phyloP scores from a whole-genome alignment of 2,113 vertebrate species.

The Apteryx owenii region DNA sequence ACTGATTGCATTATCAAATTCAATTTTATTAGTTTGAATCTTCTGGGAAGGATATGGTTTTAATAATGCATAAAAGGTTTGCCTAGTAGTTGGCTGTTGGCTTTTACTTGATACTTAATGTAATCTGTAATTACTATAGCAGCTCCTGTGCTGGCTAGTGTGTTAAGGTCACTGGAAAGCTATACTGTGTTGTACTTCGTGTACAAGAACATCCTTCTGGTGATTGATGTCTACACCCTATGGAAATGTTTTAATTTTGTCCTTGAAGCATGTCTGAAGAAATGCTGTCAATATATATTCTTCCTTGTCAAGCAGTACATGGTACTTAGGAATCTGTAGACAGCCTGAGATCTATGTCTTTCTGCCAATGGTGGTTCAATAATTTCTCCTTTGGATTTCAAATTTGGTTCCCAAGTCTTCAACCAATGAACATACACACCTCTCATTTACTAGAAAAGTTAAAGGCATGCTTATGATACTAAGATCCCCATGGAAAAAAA shows the following conservation, averaged over 20 bases:
- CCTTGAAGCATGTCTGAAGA: conserved; percentile 71
- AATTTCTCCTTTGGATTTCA: conserved; percentile 9
- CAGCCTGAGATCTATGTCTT: conserved; percentile 14
- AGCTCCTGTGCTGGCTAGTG: conserved; percentile 46
- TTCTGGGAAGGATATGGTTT: conserved; percentile 66
- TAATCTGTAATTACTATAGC: conserved; percentile 77
- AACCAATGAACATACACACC: neutral
- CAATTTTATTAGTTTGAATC: conserved; percentile 65
- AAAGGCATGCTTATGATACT: neutral
- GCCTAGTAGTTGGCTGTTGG: conserved; percentile 54
- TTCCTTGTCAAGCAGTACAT: conserved; percentile 21
- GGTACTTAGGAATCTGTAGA: neutral
- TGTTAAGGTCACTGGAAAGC: conserved; percentile 61
- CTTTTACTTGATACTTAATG: conserved; percentile 66
- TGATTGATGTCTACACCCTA: conserved; percentile 70
- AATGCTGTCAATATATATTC: conserved; percentile 35
- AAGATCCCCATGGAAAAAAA: neutral
- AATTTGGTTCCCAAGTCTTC: neutral
- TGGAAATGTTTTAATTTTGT: conserved; percentile 59
- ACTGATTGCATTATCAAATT: conserved; percentile 58
- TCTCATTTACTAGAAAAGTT: neutral
- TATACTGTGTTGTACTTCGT: conserved; percentile 27
- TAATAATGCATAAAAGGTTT: conserved; percentile 68
- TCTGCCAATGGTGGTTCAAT: neutral
- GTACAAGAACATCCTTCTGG: conserved; percentile 69